Evolutionary conservation across 2,797 vertebrate genomes (phyloP).

Genomic region (Thaleichthys pacificus): DNA sequence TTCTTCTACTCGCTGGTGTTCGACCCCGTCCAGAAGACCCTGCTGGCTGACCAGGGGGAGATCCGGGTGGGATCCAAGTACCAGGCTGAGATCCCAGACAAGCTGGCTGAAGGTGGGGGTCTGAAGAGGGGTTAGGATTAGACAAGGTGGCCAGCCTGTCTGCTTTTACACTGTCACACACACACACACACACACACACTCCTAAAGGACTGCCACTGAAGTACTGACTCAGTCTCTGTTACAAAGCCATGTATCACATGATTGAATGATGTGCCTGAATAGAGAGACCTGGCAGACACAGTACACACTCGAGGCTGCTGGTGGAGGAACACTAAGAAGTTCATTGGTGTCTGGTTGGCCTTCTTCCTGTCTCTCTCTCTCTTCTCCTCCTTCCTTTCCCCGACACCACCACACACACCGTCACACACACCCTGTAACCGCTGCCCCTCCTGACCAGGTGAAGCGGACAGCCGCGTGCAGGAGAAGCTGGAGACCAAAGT

Average conservation of each 20-base stretch:
- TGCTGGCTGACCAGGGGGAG: conserved; percentile 92
- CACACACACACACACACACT: not conserved
- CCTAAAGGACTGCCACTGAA: not conserved
- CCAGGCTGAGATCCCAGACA: conserved; percentile 93
- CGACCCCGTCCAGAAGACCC: conserved; percentile 92
- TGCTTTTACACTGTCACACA: not conserved
- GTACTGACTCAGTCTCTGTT: not conserved
- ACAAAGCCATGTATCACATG: not conserved
- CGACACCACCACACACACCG: not conserved
- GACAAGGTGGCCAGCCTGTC: not conserved
- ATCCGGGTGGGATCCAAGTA: conserved; percentile 94
- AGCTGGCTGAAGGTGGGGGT: conserved; percentile 80
- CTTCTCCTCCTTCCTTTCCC: not conserved
- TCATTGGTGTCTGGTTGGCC: not conserved
- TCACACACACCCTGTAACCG: not conserved
- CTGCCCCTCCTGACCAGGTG: conserved; percentile 62
- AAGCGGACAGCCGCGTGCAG: conserved; percentile 84
- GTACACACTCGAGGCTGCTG: not conserved
- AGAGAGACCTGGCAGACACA: not conserved
- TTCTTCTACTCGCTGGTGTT: conserved; percentile 97
- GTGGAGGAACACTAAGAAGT: not conserved
- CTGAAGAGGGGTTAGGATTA: not conserved
- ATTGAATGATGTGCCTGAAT: not conserved
- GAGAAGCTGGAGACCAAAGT: conserved; percentile 95
- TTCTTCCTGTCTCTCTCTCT: too few relatives aligned